Percentiles rank a stretch among this genome's conserved stretches.
These are phyloP conservation scores for Scolopax mira DNA, from an alignment of 2,113 vertebrate genomes.

Conservation along the genomic window DNA sequence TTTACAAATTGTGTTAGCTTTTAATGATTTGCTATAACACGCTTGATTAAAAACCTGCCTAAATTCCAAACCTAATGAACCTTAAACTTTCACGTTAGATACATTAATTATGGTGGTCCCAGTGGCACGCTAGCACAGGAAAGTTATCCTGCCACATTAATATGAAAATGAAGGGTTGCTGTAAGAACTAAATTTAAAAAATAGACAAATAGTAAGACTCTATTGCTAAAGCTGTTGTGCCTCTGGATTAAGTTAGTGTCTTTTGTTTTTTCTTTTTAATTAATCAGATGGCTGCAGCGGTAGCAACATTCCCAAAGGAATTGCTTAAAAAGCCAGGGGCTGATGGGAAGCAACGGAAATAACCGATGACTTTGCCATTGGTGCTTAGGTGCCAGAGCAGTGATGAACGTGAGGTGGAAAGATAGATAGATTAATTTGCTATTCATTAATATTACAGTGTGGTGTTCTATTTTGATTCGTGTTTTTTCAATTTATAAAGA, in stretches of 20 bases:
- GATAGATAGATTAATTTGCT: not conserved
- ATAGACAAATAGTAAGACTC: not conserved
- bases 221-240: not conserved
- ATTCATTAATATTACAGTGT: not conserved
- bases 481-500: not conserved
- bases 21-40: conserved; percentile 57
- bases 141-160: conserved; percentile 24
- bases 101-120: conserved; percentile 63
- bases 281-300: conserved; percentile 25
- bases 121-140: not conserved
- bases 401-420: not conserved
- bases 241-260: conserved; percentile 46
- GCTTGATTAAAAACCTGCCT: conserved; percentile 69
- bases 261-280: conserved; percentile 45
- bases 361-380: not conserved
- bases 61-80: conserved; percentile 69
- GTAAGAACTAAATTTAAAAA: conserved; percentile 17
- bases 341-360: not conserved
- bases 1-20: conserved; percentile 39
- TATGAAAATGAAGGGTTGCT: conserved; percentile 49
- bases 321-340: not conserved
- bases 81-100: conserved; percentile 66
- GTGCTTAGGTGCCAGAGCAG: not conserved
- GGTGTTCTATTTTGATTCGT: not conserved
- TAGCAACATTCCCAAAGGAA: not conserved